These are phyloP conservation scores for Atta texana DNA, from an alignment of 1,140 invertebrate species.

Conservation along the genomic window DNA sequence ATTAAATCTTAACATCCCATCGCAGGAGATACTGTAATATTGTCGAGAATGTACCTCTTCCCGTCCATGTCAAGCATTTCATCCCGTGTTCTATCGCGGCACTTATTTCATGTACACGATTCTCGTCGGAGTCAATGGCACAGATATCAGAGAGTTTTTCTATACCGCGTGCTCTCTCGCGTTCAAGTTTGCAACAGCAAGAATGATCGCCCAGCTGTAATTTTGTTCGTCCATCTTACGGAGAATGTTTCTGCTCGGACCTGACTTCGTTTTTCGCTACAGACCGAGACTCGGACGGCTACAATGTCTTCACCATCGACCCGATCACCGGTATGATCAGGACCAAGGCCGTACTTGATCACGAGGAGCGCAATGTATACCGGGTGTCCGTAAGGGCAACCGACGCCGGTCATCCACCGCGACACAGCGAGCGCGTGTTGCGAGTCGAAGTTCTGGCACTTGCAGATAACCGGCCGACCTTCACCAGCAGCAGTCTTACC, in stretches of 20 bases:
- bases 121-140: constrained; percentile 1
- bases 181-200: background rate
- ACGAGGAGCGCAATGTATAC: constrained; percentile 96
- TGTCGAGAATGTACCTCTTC: constrained; percentile 26
- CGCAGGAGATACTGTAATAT: background rate
- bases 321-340: constrained; percentile 94
- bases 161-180: background rate
- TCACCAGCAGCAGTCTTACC: constrained; percentile 94
- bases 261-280: constrained; percentile 53
- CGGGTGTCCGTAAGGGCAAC: constrained; percentile 94
- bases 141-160: constrained; percentile 16
- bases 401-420: constrained; percentile 93
- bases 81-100: constrained; percentile 21
- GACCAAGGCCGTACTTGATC: constrained; percentile 95
- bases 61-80: background rate
- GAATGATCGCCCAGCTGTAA: background rate
- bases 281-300: constrained; percentile 93
- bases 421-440: constrained; percentile 92
- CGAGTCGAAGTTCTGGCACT: constrained; percentile 95
- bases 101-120: constrained; percentile 15
- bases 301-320: constrained; percentile 94
- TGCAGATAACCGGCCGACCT: constrained; percentile 96
- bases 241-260: background rate
- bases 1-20: constrained; percentile 50
- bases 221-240: background rate